Evolutionary conservation across 2,797 vertebrate genomes (phyloP).

Genomic region (Silurus aristotelis): DNA sequence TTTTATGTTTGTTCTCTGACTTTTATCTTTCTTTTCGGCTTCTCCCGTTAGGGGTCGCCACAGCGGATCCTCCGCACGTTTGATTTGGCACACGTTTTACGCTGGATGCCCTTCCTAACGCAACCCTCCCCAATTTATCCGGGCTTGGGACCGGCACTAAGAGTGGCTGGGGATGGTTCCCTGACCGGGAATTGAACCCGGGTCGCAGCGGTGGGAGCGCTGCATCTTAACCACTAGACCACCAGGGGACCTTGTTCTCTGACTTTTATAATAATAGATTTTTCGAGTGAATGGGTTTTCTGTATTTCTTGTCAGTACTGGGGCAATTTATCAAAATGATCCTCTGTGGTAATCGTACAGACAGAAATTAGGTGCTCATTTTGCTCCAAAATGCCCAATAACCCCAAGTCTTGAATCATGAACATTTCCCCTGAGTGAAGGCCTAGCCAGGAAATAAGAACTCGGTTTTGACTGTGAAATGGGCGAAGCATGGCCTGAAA

Average conservation of each 20-base stretch:
- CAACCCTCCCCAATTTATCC: no score
- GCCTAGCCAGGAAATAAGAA: constrained; percentile 14
- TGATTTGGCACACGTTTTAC: no score
- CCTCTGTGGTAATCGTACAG: neutral
- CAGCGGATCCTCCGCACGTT: no score
- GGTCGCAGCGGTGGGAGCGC: no score
- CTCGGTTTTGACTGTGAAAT: constrained; percentile 9
- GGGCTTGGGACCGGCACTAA: no score
- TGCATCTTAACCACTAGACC: no score
- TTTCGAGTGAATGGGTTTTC: neutral
- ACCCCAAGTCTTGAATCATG: neutral
- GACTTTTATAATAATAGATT: neutral
- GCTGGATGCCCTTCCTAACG: no score
- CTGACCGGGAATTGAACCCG: no score
- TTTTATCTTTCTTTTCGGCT: no score
- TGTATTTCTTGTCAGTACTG: neutral
- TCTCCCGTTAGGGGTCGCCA: no score
- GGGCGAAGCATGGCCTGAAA: constrained; percentile 20
- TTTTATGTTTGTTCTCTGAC: neutral
- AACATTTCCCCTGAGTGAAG: constrained; percentile 11
- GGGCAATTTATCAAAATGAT: neutral
- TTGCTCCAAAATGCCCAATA: constrained; percentile 10
- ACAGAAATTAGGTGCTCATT: neutral
- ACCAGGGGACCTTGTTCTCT: no score
- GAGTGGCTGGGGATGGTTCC: no score